Evolutionary conservation across 2,113 vertebrate genomes (phyloP).

Genomic region (Hyaena hyaena): DNA sequence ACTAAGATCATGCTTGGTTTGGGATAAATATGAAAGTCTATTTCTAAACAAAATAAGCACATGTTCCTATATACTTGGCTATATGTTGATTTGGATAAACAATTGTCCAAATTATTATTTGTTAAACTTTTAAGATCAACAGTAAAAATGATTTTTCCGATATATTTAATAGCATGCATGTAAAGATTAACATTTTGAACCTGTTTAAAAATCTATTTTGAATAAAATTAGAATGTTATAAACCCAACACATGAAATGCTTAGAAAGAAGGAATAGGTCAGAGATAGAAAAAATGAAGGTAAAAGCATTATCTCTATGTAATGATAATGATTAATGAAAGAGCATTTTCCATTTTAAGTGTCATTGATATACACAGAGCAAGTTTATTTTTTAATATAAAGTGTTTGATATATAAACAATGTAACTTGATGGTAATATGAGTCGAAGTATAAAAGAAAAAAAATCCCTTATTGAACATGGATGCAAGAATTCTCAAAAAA

Average conservation of each 20-base stretch:
- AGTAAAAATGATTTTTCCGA: neutral
- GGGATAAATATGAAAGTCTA: neutral
- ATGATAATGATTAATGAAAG: neutral
- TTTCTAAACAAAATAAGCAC: neutral
- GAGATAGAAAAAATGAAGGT: neutral
- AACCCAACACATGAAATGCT: neutral
- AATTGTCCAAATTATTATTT: neutral
- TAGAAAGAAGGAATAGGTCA: neutral
- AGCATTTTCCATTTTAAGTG: neutral
- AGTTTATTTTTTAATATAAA: slow-evolving; percentile 1
- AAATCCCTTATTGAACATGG: neutral
- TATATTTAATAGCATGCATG: no score
- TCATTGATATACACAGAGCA: neutral
- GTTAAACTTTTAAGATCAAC: neutral
- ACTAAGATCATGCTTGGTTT: neutral
- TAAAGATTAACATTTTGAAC: no score
- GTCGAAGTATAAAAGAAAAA: neutral
- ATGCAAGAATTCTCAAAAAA: no score
- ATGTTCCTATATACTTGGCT: neutral
- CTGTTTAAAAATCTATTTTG: no score
- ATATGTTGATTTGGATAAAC: neutral
- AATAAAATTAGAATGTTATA: no score
- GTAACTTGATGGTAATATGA: neutral
- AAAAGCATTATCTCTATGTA: neutral
- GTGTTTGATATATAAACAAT: neutral